phyloP scores from a whole-genome alignment of 2,113 vertebrate genomes.

The Psophia crepitans region DNA sequence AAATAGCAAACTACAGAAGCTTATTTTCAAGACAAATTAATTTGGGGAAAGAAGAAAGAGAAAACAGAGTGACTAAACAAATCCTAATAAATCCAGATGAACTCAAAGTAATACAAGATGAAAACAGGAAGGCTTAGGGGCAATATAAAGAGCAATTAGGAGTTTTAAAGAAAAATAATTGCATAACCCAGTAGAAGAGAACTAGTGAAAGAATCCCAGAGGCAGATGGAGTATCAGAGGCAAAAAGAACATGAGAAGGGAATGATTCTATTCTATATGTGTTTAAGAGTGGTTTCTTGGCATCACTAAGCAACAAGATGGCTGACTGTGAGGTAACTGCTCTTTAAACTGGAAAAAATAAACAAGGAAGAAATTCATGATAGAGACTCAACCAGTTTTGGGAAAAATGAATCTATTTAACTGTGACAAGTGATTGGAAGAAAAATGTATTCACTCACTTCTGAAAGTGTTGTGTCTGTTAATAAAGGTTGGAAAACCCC shows the following conservation, averaged over 20 bases:
- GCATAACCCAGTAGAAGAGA: neutral
- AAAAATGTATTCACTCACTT: neutral
- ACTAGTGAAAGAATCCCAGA: neutral
- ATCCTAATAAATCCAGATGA: neutral
- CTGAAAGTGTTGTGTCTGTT: neutral
- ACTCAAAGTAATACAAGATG: neutral
- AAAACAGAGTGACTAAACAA: neutral
- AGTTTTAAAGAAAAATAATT: neutral
- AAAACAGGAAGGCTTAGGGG: neutral
- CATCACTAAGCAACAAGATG: neutral
- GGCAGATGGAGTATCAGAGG: neutral
- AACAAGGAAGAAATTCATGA: neutral
- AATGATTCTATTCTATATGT: neutral
- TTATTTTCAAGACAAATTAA: neutral
- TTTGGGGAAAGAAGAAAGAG: neutral
- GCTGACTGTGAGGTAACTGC: neutral
- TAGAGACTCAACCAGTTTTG: neutral
- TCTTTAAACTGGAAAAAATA: neutral
- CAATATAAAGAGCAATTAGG: neutral
- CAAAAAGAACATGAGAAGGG: neutral
- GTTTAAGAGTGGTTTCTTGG: neutral
- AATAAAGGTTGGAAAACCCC: neutral
- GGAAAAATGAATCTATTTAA: neutral
- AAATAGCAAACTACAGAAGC: neutral
- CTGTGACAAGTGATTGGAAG: neutral